A percentile compares a stretch with the other conserved stretches of the same genome.
phyloP scores from a whole-genome alignment of 2,888 invertebrate species.

The Thecocarcelia acutangulata region DNA sequence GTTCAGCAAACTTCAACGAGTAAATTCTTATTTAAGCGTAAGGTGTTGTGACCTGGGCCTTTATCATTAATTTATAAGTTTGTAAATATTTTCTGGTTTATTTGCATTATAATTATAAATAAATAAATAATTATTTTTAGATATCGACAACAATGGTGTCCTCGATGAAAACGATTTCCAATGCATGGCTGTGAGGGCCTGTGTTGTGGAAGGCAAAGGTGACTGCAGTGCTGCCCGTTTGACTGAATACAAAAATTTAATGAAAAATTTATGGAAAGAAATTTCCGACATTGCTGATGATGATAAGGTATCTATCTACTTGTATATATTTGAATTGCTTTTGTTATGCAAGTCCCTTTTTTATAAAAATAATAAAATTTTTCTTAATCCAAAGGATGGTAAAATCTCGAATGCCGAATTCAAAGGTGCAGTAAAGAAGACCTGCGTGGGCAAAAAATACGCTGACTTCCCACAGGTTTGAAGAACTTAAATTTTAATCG shows the following conservation, averaged over 20 bases:
- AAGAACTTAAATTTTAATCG: background rate
- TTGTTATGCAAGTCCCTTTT: background rate
- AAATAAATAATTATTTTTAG: slow-evolving; percentile 80
- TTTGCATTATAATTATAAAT: too few relatives aligned
- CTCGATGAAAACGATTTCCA: slow-evolving; percentile 91
- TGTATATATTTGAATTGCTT: slow-evolving; percentile 80
- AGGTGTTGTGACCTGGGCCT: too few relatives aligned
- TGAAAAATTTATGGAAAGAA: slow-evolving; percentile 92
- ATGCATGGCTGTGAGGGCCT: slow-evolving; percentile 90
- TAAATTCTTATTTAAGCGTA: too few relatives aligned
- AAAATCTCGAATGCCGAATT: slow-evolving; percentile 91
- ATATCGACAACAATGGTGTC: slow-evolving; percentile 92
- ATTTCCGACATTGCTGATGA: slow-evolving; percentile 92
- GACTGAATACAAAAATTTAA: slow-evolving; percentile 90
- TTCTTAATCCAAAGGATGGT: slow-evolving; percentile 85
- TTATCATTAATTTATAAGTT: too few relatives aligned
- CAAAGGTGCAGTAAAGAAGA: slow-evolving; percentile 90
- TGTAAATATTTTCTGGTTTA: too few relatives aligned
- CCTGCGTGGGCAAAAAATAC: slow-evolving; percentile 89
- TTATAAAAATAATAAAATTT: slow-evolving; percentile 6
- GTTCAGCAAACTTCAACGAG: too few relatives aligned
- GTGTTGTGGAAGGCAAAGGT: slow-evolving; percentile 91
- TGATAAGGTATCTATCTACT: slow-evolving; percentile 84
- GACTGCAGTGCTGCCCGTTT: slow-evolving; percentile 88
- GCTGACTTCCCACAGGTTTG: slow-evolving; percentile 88